Base-by-base conservation (phyloP, 2,888 invertebrate species). In the Dicycla oo region DNA sequence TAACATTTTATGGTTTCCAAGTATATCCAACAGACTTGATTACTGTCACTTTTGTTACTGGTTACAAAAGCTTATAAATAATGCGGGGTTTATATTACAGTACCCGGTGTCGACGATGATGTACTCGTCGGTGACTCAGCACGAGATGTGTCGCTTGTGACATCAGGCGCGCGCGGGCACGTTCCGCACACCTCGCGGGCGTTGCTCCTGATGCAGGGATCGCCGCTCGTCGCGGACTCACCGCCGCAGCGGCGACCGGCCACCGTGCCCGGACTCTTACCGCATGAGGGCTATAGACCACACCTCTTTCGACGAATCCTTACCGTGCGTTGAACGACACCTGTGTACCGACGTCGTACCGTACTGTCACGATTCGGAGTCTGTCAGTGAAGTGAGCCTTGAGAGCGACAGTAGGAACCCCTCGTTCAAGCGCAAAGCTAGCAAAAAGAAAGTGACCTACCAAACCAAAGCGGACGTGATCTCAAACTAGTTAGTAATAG, bases 121-220 rank as follows among this genome's bases (percentile, higher is more conserved):
- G 94, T 97, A 97, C 90, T 96, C 97, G 23, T 97, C 97, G 56
- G 97, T 97, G 76, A 96, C 97, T 54, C 97, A 97, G 88, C 97
- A 97, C 85, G 97, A 97, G 90, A 96, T 97, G 93, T 97, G 97
- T 90, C 96, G 97, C n/a, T 97, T 97, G 96, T 97, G 97, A 97
- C 97, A 97, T 83, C 96, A 97, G 87, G 96, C 96, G 64, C 94
- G 96, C 80, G 93, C 94, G 84, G 94, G 95, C 30, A 91, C 92
- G 6, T 92, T 94, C 81, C 92, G 94, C 23, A 90, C 91, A 38
- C 90, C 92, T 57, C 92, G 95, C 70, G 85, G 92, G 3, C 90
- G 95, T 0, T 95, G 94, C 78, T 94, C 95, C 87, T 94, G 95
- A 95, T 95, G 95, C 83, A 91, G 93, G 74, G 92, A 90, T 64